Conservation (phyloP, 1,140 invertebrate genomes). For the Samia ricini region DNA sequence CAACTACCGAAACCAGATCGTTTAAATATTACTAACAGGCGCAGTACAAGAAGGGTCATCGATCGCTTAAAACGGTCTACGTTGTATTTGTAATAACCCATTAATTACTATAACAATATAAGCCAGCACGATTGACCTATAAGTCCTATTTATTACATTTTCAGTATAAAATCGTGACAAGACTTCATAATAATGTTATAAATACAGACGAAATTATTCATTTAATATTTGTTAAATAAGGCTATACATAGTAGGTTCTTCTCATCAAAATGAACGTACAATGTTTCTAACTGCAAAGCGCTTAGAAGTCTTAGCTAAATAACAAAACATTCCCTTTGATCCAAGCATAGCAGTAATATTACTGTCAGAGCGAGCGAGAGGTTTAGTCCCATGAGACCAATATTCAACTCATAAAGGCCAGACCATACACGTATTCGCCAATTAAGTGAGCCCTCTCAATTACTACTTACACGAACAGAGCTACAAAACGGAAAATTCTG, state of each 20-base stretch:
- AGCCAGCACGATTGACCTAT: background rate
- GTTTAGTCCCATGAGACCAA: slow-evolving; percentile 10
- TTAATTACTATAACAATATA: background rate
- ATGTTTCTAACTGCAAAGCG: background rate
- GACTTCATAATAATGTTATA: background rate
- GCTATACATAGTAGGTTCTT: too few relatives aligned
- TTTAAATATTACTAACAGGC: slow-evolving; percentile 1
- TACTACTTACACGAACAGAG: slow-evolving; percentile 9
- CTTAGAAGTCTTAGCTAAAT: background rate
- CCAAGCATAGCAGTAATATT: background rate
- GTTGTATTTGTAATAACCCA: background rate
- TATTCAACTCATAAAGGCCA: slow-evolving; percentile 17
- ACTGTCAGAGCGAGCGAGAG: background rate
- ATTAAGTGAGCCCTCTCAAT: slow-evolving; percentile 10
- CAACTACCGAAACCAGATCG: background rate
- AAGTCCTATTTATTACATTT: background rate
- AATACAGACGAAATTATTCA: background rate
- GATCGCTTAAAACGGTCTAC: background rate
- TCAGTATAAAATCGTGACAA: background rate
- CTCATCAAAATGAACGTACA: background rate
- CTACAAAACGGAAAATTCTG: slow-evolving; percentile 5
- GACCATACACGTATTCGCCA: slow-evolving; percentile 6
- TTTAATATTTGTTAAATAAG: too few relatives aligned
- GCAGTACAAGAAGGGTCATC: background rate
- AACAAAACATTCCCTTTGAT: background rate